Evolutionary conservation across 2,113 vertebrate species (phyloP), one percentile per base, ranked within the genome.

Genomic region (Labeo rohita): DNA sequence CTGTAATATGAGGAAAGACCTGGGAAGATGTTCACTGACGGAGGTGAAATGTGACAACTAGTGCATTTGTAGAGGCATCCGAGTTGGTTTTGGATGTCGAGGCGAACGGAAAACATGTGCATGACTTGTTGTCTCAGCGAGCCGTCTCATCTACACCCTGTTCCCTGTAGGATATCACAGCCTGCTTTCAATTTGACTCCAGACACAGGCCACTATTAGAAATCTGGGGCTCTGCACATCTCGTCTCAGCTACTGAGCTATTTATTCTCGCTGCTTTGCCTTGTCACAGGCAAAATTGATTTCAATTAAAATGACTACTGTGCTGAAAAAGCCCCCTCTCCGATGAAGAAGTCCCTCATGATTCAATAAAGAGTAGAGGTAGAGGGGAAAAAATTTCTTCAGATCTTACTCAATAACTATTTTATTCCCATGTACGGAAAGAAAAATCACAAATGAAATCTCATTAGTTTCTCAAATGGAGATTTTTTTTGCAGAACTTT

Each of bases 241-340:
- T 85, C 65, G 90, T 85, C 79, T 85, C 79, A 68, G 85, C 18
- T 76, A 84, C 83, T 72, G 68, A 21, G 84, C 86, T 88, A 90
- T 93, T 91, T 88, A 88, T 93, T 92, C 91, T 82, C 87, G 54
- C 86, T 84, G 88, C 88, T 54, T 92, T 90, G 89, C 86, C 75
- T 89, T 72, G 49, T 83, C 83, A 85, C 80, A 92, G 87, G 88
- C 87, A 87, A 93, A 94, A 94, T 94, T 92, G 90, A 94, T 95
- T 94, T 94, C 87, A 93, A 92, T 95, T 93, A 93, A 93, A 94
- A 91, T 50, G 73, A 88, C 85, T 65, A 43, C 73, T 15, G 65
- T 59, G 61, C 76, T 85, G 88, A 77, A 90, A 89, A 79, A 54
- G 43, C 66, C 52, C 79, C 68, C 65, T 74, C 86, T 75, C 84